Conservation (phyloP, 2,888 invertebrate genomes). For the Lasioglossum leucozonium region DNA sequence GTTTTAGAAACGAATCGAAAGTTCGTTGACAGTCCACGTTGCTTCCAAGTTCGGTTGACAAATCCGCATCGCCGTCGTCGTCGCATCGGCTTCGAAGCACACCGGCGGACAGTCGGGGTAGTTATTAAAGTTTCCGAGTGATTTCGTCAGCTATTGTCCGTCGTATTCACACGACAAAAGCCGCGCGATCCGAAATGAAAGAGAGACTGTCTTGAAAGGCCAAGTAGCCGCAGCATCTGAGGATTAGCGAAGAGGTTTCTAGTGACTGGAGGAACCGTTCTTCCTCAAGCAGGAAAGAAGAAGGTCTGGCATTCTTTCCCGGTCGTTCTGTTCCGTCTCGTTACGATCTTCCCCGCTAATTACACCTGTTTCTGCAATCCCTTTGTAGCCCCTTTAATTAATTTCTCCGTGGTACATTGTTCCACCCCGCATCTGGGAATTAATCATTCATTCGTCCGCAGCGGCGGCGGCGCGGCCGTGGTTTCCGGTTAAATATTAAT, state of each 20-base stretch:
- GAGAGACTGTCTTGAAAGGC: not conserved
- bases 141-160: not conserved
- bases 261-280: not conserved
- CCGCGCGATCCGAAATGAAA: not conserved
- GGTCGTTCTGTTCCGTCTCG: not conserved
- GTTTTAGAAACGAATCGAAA: not conserved
- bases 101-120: not conserved
- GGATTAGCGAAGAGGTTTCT: not conserved
- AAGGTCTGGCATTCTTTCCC: not conserved
- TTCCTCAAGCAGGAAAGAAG: not conserved
- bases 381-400: constrained; percentile 52
- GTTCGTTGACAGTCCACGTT: not conserved
- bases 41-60: not conserved
- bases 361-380: constrained; percentile 42
- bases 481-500: constrained; percentile 54
- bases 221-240: constrained; percentile 3
- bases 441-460: constrained; percentile 55
- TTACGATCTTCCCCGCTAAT: constrained; percentile 30
- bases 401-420: constrained; percentile 46
- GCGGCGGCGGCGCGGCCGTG: constrained; percentile 2
- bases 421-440: constrained; percentile 30
- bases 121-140: not conserved
- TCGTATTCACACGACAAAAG: constrained; percentile 23
- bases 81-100: not conserved
- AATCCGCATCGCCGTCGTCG: not conserved